Conservation (phyloP, 2,888 invertebrate genomes). For the Parthenolecanium corni region DNA sequence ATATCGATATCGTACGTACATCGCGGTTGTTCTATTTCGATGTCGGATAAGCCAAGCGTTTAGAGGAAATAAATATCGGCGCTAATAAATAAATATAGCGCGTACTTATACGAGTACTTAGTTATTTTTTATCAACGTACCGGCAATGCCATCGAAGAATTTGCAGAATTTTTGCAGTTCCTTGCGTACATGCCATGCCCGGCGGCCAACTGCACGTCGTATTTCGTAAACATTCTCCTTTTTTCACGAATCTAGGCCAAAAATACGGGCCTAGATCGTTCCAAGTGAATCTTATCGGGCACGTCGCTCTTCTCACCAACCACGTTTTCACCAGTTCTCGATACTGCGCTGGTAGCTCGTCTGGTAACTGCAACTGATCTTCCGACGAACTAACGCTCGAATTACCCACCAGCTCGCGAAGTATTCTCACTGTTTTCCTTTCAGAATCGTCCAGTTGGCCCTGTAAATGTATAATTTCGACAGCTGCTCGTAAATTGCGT, state of each 20-base stretch:
- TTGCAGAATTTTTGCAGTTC: slow-evolving; percentile 38
- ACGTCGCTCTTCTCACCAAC: slow-evolving; percentile 36
- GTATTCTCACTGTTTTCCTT: slow-evolving; percentile 33
- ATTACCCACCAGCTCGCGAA: slow-evolving; percentile 32
- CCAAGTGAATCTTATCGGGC: slow-evolving; percentile 43
- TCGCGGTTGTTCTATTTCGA: too few species aligned
- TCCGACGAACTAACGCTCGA: slow-evolving; percentile 5
- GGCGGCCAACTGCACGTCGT: slow-evolving; percentile 43
- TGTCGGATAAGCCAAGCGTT: too few species aligned
- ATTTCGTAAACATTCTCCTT: slow-evolving; percentile 31
- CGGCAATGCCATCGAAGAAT: slow-evolving; percentile 44
- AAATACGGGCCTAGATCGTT: slow-evolving; percentile 43
- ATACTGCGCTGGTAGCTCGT: slow-evolving; percentile 33
- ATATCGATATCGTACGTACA: too few species aligned
- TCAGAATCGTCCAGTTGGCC: slow-evolving; percentile 31
- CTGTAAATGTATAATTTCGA: slow-evolving; percentile 20
- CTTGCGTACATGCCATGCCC: slow-evolving; percentile 42
- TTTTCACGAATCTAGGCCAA: slow-evolving; percentile 41
- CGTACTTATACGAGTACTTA: too few species aligned
- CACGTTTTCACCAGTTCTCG: slow-evolving; percentile 35
- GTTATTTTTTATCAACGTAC: too few species aligned
- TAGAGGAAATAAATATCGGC: too few species aligned
- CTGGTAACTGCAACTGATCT: slow-evolving; percentile 32
- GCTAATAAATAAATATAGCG: too few species aligned
- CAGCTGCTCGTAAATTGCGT: too few species aligned